phyloP scores from a whole-genome alignment of 2,888 invertebrate genomes.

The Papilio gigon region DNA sequence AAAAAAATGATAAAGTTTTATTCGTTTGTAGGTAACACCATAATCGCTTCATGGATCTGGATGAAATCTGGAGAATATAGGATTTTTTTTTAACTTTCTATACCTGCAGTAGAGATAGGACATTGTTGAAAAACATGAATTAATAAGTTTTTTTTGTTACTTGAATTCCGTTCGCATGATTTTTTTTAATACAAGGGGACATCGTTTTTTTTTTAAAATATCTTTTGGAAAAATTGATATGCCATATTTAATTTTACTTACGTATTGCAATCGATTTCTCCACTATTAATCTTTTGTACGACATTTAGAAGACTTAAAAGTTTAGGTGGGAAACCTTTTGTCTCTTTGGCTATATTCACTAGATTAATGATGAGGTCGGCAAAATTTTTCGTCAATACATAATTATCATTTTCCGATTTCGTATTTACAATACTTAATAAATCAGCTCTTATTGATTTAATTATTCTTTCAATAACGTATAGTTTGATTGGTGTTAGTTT shows the following conservation, averaged over 20 bases:
- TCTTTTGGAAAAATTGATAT: no score
- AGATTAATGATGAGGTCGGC: slow-evolving; percentile 45
- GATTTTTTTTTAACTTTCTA: no score
- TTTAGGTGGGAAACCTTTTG: slow-evolving; percentile 62
- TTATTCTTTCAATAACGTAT: slow-evolving; percentile 72
- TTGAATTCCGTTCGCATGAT: no score
- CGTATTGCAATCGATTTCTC: slow-evolving; percentile 52
- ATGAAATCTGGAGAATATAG: no score
- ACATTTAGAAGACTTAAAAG: slow-evolving; percentile 62
- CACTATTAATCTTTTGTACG: slow-evolving; percentile 51
- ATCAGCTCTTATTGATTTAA: slow-evolving; percentile 56
- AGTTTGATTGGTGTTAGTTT: slow-evolving; percentile 83
- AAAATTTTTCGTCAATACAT: slow-evolving; percentile 37
- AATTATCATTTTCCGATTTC: slow-evolving; percentile 33
- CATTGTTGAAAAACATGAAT: no score
- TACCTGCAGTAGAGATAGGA: no score
- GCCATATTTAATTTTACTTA: slow-evolving; percentile 45
- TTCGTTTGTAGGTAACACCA: no score
- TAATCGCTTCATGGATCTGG: no score
- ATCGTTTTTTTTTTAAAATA: no score
- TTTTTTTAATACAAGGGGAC: no score
- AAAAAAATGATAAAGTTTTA: no score
- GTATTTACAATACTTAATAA: slow-evolving; percentile 44
- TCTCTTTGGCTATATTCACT: slow-evolving; percentile 45
- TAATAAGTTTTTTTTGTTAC: no score